A percentile compares a stretch with the other conserved stretches of the same genome.
phyloP scores from a whole-genome alignment of 2,888 invertebrate species.

The Drosophila lutescens region DNA sequence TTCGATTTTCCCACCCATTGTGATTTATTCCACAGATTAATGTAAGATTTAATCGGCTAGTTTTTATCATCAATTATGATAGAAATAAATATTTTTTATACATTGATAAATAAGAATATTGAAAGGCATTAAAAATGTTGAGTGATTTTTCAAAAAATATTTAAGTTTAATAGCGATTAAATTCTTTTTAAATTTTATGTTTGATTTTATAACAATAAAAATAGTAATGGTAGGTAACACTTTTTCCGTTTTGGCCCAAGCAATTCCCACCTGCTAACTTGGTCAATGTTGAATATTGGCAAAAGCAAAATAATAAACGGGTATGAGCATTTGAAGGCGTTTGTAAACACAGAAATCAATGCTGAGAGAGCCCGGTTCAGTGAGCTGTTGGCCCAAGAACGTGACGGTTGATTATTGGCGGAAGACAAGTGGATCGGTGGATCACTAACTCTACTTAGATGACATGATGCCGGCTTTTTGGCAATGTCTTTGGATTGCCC shows the following conservation, averaged over 20 bases:
- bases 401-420: constrained; percentile 53
- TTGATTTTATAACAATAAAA: too few species aligned
- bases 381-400: constrained; percentile 65
- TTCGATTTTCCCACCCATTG: not conserved
- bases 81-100: too few species aligned
- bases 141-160: too few species aligned
- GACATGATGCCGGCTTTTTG: constrained; percentile 28
- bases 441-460: not conserved
- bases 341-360: constrained; percentile 44
- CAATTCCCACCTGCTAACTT: constrained; percentile 54
- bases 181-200: too few species aligned
- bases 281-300: constrained; percentile 72
- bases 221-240: constrained; percentile 28
- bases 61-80: too few species aligned
- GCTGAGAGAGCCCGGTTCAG: constrained; percentile 48
- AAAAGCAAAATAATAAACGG: constrained; percentile 44
- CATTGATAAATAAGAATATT: too few species aligned
- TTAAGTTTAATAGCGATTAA: too few species aligned
- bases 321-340: constrained; percentile 45
- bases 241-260: constrained; percentile 9
- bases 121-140: too few species aligned
- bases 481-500: constrained; percentile 20
- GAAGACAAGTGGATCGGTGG: constrained; percentile 15
- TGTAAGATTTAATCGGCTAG: too few species aligned
- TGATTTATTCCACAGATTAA: too few species aligned